Base-by-base conservation (phyloP, 2,797 vertebrate species). In the Masticophis lateralis region DNA sequence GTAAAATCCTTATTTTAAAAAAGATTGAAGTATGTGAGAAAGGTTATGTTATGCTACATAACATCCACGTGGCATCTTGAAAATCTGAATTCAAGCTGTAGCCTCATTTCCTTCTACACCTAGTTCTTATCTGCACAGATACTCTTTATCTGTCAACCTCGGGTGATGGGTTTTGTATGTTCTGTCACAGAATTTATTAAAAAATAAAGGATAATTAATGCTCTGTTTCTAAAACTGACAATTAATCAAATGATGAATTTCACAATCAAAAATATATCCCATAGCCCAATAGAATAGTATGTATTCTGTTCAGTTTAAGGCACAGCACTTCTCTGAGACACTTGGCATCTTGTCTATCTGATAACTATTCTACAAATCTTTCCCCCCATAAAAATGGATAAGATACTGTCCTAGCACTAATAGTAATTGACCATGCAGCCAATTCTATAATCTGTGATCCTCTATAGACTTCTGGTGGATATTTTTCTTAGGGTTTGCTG, bases 1-100 rank as follows among this genome's bases (percentile, higher is more conserved):
- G 79, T 95, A 95, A 96, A 96, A 27, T 47, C 89, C 93, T 79
- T 32, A 53, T 95, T 95, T 92, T 92, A 92, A 91, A 92, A 89
- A 88, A 94, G 63, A 79, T 53, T 13, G 53, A 90, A 55, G 16
- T 43, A 47, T 83, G 37, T 83, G 79, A 83, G 2, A 47, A 83
- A 5, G 74, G 37, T 83, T 27, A 90, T 92, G 55, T n/a, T 95
- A 3, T 88, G 20, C 6, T n/a, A 2, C 32, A n/a, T 94, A 87
- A 60, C 1, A 90, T 88, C 2, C 9, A 63, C 27, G 27, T 90
- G 57, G 25, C 61, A 32, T 66, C 59, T 90, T 55, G 18, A 90
- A 16, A 27, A 57, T 43, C n/a, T 47, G 43, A 32, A 32, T 25
- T 53, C 66, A 59, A 79, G 16, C 22, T 16, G n/a, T 14, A 74